Conservation (phyloP, 2,797 vertebrate species). For the Artibeus jamaicensis region DNA sequence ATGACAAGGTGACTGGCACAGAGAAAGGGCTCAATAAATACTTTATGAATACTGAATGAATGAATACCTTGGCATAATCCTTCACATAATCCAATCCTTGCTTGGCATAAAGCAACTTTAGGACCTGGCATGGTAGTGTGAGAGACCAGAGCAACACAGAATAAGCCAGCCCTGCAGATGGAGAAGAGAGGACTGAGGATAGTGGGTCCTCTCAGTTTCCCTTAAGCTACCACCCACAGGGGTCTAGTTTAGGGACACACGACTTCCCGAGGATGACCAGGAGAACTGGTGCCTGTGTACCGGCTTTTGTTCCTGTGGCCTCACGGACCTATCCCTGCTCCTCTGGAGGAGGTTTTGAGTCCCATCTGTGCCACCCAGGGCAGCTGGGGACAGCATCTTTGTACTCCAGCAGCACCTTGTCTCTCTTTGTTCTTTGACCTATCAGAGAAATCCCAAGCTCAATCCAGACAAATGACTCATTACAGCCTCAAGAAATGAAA, state of each 20-base stretch:
- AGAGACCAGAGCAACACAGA: neutral
- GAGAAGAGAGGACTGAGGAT: neutral
- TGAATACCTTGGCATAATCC: neutral
- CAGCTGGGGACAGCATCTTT: neutral
- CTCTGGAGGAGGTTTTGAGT: neutral
- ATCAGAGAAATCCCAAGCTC: slow-evolving; percentile 25
- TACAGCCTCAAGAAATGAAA: slow-evolving; percentile 22
- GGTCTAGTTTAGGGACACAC: neutral
- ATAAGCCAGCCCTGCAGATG: neutral
- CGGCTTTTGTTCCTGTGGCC: neutral
- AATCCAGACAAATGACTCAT: neutral
- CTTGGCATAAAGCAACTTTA: neutral
- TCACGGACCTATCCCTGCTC: neutral
- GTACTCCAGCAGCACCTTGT: neutral
- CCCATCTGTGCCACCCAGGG: neutral
- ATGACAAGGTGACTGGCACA: neutral
- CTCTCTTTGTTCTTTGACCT: neutral
- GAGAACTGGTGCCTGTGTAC: neutral
- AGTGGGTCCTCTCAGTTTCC: neutral
- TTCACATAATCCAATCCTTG: too few species aligned
- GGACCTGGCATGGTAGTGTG: neutral
- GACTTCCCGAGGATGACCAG: neutral
- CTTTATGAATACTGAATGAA: neutral
- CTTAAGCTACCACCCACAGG: neutral
- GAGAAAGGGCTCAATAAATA: neutral